Evolutionary conservation across 2,888 invertebrate genomes (phyloP).

Genomic region (Hedya salicella): DNA sequence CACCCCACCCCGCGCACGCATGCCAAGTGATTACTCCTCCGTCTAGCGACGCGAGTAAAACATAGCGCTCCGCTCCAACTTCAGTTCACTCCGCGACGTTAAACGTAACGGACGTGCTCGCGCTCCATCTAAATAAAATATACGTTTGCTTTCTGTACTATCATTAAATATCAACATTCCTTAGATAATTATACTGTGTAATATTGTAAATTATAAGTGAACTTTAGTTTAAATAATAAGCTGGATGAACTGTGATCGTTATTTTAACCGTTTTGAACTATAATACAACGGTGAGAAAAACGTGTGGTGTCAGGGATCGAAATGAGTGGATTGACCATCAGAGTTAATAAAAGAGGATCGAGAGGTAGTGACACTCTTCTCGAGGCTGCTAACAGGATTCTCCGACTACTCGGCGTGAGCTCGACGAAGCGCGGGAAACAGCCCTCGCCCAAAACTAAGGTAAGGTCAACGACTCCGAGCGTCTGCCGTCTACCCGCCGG

Average conservation of each 20-base stretch:
- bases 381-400: slow-evolving; percentile 84
- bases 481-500: slow-evolving; percentile 59
- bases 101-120: slow-evolving; percentile 65
- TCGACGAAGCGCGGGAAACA: slow-evolving; percentile 84
- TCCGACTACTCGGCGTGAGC: slow-evolving; percentile 81
- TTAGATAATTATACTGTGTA: slow-evolving; percentile 55
- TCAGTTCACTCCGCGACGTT: slow-evolving; percentile 78
- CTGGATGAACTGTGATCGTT: slow-evolving; percentile 62
- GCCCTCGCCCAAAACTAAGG: slow-evolving; percentile 83
- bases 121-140: slow-evolving; percentile 54
- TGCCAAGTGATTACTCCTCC: slow-evolving; percentile 56
- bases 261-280: slow-evolving; percentile 71
- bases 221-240: slow-evolving; percentile 51
- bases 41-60: slow-evolving; percentile 73
- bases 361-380: slow-evolving; percentile 83
- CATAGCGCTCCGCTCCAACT: slow-evolving; percentile 51
- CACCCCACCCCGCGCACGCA: slow-evolving; percentile 55
- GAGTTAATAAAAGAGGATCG: slow-evolving; percentile 81
- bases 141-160: slow-evolving; percentile 63
- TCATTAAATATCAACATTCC: slow-evolving; percentile 62
- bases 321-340: slow-evolving; percentile 84
- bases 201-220: slow-evolving; percentile 48
- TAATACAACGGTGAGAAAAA: slow-evolving; percentile 70
- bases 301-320: slow-evolving; percentile 77
- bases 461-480: slow-evolving; percentile 76